A percentile compares a stretch with the other conserved stretches of the same genome.
Evolutionary conservation across 2,113 vertebrate species (phyloP).

Genomic region (Sinocyclocheilus grahami): DNA sequence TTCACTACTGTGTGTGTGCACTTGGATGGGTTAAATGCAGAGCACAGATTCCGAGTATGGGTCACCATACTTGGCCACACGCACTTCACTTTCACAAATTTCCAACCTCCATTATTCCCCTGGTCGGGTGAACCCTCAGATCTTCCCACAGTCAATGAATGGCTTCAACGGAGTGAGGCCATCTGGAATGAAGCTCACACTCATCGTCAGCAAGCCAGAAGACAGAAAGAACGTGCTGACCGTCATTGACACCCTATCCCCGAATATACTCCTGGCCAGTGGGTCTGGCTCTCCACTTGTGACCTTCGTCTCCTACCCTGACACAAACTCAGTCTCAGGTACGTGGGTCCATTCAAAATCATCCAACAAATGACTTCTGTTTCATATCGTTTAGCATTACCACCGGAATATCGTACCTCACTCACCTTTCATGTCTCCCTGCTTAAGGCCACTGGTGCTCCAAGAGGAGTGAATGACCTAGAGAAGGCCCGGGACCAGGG

Average conservation of each 20-base stretch:
- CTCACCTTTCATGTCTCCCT: no score
- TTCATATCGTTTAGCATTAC: no score
- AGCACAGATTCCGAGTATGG: no score
- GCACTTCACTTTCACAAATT: no score
- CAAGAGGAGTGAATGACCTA: not conserved
- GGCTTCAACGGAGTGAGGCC: not conserved
- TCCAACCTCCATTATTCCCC: not conserved
- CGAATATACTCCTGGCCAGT: rapidly evolving
- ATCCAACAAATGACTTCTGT: no score
- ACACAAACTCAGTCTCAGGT: not conserved
- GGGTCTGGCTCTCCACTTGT: not conserved
- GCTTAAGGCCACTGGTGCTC: not conserved
- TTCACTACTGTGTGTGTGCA: no score
- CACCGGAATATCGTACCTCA: no score
- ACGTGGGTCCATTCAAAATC: not conserved
- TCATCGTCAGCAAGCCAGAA: not conserved
- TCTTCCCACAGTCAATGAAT: not conserved
- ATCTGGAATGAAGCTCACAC: not conserved
- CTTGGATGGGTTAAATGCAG: no score
- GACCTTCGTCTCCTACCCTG: not conserved
- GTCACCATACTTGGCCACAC: no score
- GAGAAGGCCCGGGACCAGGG: no score
- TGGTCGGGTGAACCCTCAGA: not conserved
- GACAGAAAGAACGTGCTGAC: not conserved
- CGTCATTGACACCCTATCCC: rapidly evolving